A percentile compares a stretch with the other conserved stretches of the same genome.
phyloP scores from a whole-genome alignment of 2,888 invertebrate genomes.

The Julus scanicus region DNA sequence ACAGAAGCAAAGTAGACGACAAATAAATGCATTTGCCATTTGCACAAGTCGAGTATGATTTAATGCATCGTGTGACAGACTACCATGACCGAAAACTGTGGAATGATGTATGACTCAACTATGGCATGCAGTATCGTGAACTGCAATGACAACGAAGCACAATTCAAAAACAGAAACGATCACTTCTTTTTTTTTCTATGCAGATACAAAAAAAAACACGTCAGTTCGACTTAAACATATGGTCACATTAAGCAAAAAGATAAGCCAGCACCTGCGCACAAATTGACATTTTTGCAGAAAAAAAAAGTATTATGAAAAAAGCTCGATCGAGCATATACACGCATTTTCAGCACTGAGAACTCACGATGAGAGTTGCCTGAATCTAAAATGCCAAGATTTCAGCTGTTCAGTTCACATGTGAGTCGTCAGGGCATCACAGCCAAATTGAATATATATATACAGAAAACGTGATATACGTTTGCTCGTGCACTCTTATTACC shows the following conservation, averaged over 20 bases:
- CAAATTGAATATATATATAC: conserved; percentile 9
- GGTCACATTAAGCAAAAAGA: conserved; percentile 39
- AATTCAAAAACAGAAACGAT: background rate
- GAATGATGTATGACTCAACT: conserved; percentile 8
- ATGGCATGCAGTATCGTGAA: background rate
- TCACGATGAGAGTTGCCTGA: background rate
- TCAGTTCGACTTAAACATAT: conserved; percentile 30
- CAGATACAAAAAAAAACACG: background rate
- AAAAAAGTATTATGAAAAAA: background rate
- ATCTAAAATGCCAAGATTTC: conserved; percentile 17
- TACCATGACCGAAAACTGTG: background rate
- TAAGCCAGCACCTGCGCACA: conserved; percentile 6
- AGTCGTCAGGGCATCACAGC: conserved; percentile 13
- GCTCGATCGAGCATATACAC: background rate
- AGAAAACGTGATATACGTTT: conserved; percentile 36
- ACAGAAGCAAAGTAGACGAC: background rate
- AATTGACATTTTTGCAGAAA: background rate
- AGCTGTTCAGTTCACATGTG: conserved; percentile 42
- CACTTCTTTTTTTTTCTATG: background rate
- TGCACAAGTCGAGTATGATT: background rate
- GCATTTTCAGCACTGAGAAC: background rate
- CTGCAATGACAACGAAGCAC: background rate
- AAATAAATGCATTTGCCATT: background rate
- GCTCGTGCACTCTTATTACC: background rate
- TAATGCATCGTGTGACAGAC: background rate